These are phyloP conservation scores for Flexamia atlantica DNA, from an alignment of 2,888 invertebrate species.

Conservation along the genomic window DNA sequence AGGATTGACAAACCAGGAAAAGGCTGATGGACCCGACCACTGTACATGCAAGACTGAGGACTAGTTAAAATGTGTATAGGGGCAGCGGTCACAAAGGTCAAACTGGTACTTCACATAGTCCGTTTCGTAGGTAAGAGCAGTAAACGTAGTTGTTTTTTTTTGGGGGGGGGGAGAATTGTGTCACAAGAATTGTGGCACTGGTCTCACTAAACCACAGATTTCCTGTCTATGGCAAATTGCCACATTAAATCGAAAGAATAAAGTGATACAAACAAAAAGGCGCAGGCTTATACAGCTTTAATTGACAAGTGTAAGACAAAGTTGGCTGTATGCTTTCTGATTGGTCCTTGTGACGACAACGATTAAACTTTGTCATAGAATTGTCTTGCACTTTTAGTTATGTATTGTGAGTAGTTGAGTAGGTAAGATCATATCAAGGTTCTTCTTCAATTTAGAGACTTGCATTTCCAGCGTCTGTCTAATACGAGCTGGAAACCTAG, in stretches of 20 bases:
- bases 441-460: no score
- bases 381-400: no score
- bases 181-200: constrained; percentile 34
- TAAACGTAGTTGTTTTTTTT: not conserved
- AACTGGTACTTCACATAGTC: constrained; percentile 40
- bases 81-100: constrained; percentile 19
- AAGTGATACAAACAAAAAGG: not conserved
- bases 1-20: constrained; percentile 51
- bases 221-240: constrained; percentile 51
- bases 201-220: constrained; percentile 8
- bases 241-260: constrained; percentile 50
- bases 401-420: no score
- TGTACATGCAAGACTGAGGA: constrained; percentile 55
- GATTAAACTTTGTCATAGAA: no score
- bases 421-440: no score
- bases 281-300: constrained; percentile 24
- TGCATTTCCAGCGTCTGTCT: no score
- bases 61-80: constrained; percentile 31
- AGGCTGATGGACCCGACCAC: constrained; percentile 39
- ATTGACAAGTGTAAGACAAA: no score
- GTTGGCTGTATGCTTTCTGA: no score
- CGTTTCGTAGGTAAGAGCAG: no score
- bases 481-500: no score
- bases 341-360: no score
- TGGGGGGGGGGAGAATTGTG: not conserved